Conservation (phyloP, 2,888 invertebrate genomes). For the Hemaris fuciformis region DNA sequence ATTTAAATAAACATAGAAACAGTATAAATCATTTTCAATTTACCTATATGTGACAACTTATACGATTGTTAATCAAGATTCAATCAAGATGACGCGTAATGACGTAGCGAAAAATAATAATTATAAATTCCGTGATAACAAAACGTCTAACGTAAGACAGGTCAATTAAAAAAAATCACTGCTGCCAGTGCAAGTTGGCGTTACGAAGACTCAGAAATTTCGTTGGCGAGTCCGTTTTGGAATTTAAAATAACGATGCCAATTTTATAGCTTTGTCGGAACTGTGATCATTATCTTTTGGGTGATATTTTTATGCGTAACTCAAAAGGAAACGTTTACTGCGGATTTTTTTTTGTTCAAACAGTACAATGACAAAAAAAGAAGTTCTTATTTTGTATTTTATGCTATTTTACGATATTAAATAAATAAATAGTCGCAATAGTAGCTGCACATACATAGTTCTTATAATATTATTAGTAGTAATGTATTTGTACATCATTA, state of each 20-base stretch:
- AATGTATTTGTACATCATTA: too few species aligned
- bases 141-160: background rate
- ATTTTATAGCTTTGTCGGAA: background rate
- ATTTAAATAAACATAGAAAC: background rate
- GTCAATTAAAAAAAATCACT: background rate
- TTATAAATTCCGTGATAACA: background rate
- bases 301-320: background rate
- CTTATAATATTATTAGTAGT: too few species aligned
- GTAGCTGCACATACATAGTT: too few species aligned
- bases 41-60: background rate
- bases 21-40: background rate
- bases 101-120: too few species aligned
- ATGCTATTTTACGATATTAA: background rate
- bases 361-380: too few species aligned
- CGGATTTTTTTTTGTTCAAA: background rate
- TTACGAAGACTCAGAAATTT: background rate
- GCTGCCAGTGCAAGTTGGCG: background rate
- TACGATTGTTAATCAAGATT: too few species aligned
- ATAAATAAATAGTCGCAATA: too few species aligned
- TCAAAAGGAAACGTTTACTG: background rate
- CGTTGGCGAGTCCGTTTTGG: background rate
- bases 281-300: background rate
- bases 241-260: slow-evolving; percentile 4
- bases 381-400: background rate
- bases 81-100: too few species aligned